Conservation (phyloP, 2,888 invertebrate genomes). For the Chrysotoxum bicinctum region DNA sequence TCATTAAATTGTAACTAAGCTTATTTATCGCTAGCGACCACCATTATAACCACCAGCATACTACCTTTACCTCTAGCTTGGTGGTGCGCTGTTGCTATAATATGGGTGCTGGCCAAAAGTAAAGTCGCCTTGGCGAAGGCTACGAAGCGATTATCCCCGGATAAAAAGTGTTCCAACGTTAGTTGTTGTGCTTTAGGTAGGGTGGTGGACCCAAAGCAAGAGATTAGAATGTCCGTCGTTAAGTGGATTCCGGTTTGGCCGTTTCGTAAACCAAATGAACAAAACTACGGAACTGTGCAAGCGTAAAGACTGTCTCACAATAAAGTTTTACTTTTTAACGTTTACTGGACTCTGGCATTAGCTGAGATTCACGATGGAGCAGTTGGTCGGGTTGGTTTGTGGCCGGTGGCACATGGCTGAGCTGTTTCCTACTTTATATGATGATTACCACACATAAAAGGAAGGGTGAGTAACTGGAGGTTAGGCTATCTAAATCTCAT, state of each 20-base stretch:
- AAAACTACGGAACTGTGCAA: constrained; percentile 34
- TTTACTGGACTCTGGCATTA: constrained; percentile 41
- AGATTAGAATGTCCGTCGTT: constrained; percentile 60
- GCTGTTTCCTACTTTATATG: constrained; percentile 3
- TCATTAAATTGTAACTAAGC: constrained; percentile 70
- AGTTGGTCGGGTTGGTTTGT: not conserved
- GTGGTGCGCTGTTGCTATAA: not conserved
- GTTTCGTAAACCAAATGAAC: constrained; percentile 62
- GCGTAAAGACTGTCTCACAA: constrained; percentile 32
- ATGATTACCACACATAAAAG: constrained; percentile 19
- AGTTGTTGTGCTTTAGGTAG: constrained; percentile 1
- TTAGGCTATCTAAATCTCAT: constrained; percentile 48
- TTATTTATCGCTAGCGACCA: constrained; percentile 69
- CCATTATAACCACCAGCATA: constrained; percentile 58
- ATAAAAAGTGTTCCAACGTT: constrained; percentile 67
- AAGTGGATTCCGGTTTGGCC: constrained; percentile 59
- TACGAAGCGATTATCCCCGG: constrained; percentile 65
- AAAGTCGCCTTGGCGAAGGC: constrained; percentile 52
- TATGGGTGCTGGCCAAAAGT: constrained; percentile 36
- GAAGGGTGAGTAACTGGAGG: not conserved
- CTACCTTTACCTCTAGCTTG: constrained; percentile 32
- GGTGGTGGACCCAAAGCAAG: not conserved
- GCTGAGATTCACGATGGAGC: constrained; percentile 47
- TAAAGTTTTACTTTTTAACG: constrained; percentile 32
- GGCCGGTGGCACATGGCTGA: constrained; percentile 36